These are phyloP conservation scores for Philonicus albiceps DNA, from an alignment of 2,888 invertebrate species.

Conservation along the genomic window DNA sequence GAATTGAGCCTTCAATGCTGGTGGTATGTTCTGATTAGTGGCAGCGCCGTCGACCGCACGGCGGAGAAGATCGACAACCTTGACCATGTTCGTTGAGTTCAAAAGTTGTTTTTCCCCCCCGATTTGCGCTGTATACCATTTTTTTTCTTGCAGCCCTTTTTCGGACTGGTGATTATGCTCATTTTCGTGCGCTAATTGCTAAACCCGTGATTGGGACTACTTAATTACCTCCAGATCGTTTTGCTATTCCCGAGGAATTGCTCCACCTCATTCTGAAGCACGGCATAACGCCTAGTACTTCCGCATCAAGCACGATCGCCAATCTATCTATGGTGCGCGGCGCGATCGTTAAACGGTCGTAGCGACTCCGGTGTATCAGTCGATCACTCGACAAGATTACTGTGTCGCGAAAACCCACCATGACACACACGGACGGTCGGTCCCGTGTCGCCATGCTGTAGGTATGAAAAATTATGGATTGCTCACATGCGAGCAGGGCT, in stretches of 20 bases:
- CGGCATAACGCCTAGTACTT: not conserved
- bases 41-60: not conserved
- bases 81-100: constrained; percentile 19
- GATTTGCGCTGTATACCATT: not conserved
- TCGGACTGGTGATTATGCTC: not conserved
- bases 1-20: not conserved
- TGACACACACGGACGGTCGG: not conserved
- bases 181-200: not conserved
- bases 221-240: not conserved
- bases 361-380: not conserved
- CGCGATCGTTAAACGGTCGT: not conserved
- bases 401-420: not conserved
- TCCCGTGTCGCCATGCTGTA: not conserved
- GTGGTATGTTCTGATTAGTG: not conserved
- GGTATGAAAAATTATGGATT: not conserved
- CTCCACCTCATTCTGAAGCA: not conserved
- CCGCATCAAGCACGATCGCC: not conserved
- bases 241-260: not conserved
- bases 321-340: not conserved
- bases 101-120: not conserved
- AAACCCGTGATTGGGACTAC: not conserved
- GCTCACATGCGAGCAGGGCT: not conserved
- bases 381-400: not conserved
- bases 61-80: not conserved
- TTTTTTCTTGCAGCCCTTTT: not conserved